Evolutionary conservation across 2,888 invertebrate species (phyloP).

Genomic region (Diarsia mendica): DNA sequence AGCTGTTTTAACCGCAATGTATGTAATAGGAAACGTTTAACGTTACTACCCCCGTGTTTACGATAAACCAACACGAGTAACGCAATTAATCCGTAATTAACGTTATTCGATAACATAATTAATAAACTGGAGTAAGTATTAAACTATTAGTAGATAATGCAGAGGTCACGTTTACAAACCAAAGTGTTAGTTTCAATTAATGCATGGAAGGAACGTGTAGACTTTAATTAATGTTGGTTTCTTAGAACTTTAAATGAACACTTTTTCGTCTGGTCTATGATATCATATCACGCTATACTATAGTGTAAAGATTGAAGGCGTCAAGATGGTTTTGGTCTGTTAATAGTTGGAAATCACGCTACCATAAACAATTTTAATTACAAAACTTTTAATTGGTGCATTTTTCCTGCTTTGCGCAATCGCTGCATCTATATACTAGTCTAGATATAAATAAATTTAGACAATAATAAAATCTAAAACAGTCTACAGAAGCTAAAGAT

Average conservation of each 20-base stretch:
- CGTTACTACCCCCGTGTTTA: constrained; percentile 30
- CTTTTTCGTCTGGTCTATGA: constrained; percentile 54
- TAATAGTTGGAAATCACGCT: constrained; percentile 53
- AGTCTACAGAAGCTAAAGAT: constrained; percentile 25
- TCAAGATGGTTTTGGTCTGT: constrained; percentile 39
- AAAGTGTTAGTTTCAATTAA: constrained; percentile 58
- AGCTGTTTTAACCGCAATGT: background rate
- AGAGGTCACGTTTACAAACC: constrained; percentile 57
- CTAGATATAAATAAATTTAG: background rate
- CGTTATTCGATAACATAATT: constrained; percentile 49
- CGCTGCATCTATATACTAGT: background rate
- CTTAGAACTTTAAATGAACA: constrained; percentile 52
- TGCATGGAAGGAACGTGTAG: constrained; percentile 41
- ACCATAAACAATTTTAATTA: constrained; percentile 49
- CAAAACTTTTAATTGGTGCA: constrained; percentile 37
- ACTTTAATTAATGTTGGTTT: constrained; percentile 51
- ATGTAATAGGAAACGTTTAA: background rate
- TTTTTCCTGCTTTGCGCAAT: constrained; percentile 19
- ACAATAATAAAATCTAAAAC: constrained; percentile 6
- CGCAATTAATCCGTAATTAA: constrained; percentile 59
- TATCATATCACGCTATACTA: constrained; percentile 49
- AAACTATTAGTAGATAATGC: constrained; percentile 57
- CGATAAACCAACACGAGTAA: constrained; percentile 48
- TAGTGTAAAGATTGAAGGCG: constrained; percentile 34
- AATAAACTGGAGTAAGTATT: constrained; percentile 60